Evolutionary conservation across 2,113 vertebrate genomes (phyloP).

Genomic region (Vulpes lagopus): DNA sequence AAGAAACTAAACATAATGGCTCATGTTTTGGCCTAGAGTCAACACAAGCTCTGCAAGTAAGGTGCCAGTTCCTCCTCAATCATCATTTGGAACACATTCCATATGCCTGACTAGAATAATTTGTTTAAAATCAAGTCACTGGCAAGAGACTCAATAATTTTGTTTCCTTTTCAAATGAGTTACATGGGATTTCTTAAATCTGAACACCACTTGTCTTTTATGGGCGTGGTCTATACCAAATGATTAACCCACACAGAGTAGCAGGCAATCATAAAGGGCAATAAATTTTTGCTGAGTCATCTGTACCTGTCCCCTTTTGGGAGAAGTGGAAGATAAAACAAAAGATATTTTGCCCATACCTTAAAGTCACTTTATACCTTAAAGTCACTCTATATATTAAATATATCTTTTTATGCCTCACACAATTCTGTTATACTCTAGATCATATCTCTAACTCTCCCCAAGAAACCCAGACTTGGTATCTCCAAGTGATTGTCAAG

Average conservation of each 20-base stretch:
- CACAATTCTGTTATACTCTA: not conserved
- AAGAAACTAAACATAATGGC: slow-evolving; percentile 29
- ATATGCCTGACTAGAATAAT: slow-evolving; percentile 3
- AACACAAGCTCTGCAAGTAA: not conserved
- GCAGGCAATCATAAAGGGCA: not conserved
- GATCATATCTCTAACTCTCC: not conserved
- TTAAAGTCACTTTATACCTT: not conserved
- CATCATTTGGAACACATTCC: slow-evolving; percentile 29
- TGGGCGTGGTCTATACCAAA: not conserved
- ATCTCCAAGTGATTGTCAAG: not conserved
- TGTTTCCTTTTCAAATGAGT: not conserved
- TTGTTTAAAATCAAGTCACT: slow-evolving; percentile 33
- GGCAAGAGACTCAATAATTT: not conserved
- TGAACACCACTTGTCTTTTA: not conserved
- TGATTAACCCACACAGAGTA: not conserved
- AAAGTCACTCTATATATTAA: not conserved
- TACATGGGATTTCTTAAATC: not conserved
- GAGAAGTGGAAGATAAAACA: not conserved
- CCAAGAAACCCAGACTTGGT: not conserved
- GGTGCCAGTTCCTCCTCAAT: not conserved
- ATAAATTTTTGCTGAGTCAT: not conserved
- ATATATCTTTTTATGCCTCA: not conserved
- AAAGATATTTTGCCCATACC: not conserved
- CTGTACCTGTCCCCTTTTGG: not conserved
- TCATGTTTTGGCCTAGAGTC: slow-evolving; percentile 27